phyloP scores from a whole-genome alignment of 2,113 vertebrate genomes.

The Laticauda laticaudata region DNA sequence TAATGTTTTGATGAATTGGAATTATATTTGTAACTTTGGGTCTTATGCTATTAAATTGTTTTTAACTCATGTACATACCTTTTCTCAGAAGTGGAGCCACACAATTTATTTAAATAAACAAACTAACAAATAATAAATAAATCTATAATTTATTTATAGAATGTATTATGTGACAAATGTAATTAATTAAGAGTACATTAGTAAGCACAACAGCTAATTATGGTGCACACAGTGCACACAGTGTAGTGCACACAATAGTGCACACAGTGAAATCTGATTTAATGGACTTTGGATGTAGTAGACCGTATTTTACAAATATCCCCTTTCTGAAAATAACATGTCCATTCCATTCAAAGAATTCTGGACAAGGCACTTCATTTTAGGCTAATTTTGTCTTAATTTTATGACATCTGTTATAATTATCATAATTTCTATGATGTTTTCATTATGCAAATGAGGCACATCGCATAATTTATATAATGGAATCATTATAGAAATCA shows the following conservation, averaged over 20 bases:
- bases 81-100: neutral
- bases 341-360: neutral
- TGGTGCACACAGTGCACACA: neutral
- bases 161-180: neutral
- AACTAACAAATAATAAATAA: neutral
- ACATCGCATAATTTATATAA: neutral
- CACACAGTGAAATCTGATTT: neutral
- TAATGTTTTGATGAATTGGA: neutral
- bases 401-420: neutral
- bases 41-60: neutral
- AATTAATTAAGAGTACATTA: neutral
- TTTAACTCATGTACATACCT: neutral
- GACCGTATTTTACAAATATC: neutral
- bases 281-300: neutral
- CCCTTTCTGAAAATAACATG: neutral
- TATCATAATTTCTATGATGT: neutral
- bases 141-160: neutral
- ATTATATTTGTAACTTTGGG: neutral
- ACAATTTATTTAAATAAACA: neutral
- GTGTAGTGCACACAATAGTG: neutral
- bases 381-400: neutral
- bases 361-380: neutral
- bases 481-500: neutral
- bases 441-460: neutral
- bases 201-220: neutral